phyloP scores from a whole-genome alignment of 92 coral and sea anemone genomes.

The Galaxea fascicularis region DNA sequence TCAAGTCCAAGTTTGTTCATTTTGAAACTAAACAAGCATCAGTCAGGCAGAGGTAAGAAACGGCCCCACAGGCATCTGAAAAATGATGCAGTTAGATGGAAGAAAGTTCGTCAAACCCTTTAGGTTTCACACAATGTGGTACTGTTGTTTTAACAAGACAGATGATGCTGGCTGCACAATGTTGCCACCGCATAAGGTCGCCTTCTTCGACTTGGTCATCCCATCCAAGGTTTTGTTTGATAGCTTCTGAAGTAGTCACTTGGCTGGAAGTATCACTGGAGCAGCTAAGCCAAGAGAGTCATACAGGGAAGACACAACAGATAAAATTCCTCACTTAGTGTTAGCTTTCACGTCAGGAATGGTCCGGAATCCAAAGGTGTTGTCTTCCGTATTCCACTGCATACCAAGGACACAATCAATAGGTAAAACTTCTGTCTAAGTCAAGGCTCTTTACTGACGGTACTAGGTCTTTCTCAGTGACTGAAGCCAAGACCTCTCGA shows the following conservation, averaged over 20 bases:
- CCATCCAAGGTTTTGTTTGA: too few species aligned
- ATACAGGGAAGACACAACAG: slow-evolving; percentile 17
- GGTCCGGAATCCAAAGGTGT: slow-evolving; percentile 17
- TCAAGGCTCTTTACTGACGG: too few species aligned
- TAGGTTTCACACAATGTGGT: slow-evolving; percentile 49
- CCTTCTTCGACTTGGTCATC: too few species aligned
- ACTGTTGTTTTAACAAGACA: not conserved
- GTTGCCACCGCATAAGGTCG: slow-evolving; percentile 5
- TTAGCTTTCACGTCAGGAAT: too few species aligned
- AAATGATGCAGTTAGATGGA: slow-evolving; percentile 23
- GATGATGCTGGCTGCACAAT: slow-evolving; percentile 4
- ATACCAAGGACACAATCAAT: slow-evolving; percentile 17
- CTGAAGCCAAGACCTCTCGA: too few species aligned
- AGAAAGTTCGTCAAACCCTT: not conserved
- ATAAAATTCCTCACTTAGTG: slow-evolving; percentile 22
- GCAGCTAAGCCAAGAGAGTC: slow-evolving; percentile 34
- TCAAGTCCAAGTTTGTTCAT: too few species aligned
- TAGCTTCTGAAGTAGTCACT: slow-evolving; percentile 9
- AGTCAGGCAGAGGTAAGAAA: slow-evolving; percentile 3
- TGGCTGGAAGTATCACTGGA: slow-evolving; percentile 16
- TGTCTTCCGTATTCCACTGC: slow-evolving; percentile 32
- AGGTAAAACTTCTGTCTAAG: slow-evolving; percentile 26
- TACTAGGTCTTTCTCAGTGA: too few species aligned
- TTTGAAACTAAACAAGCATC: too few species aligned
- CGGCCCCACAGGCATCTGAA: slow-evolving; percentile 29